Evolutionary conservation across 1,140 invertebrate genomes (phyloP).

Genomic region (Pachypeltis micranthus): DNA sequence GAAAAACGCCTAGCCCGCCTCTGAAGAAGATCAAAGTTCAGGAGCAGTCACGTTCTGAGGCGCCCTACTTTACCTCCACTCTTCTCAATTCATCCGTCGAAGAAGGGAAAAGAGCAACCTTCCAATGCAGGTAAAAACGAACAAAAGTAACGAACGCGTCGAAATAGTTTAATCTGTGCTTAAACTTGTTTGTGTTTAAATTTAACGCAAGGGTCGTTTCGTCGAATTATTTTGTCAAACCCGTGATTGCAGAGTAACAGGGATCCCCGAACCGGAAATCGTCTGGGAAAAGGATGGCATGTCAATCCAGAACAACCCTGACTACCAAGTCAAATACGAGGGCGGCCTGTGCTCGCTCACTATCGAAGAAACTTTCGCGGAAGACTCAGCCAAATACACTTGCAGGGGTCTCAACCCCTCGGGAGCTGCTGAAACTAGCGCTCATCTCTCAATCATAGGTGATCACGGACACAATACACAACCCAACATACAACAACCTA

Average conservation of each 20-base stretch:
- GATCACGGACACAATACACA: slow-evolving; percentile 3
- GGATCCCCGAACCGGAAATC: slow-evolving; percentile 44
- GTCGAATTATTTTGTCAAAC: too few relatives aligned
- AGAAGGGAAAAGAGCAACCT: slow-evolving; percentile 56
- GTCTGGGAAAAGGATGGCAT: slow-evolving; percentile 61
- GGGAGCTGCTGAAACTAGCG: slow-evolving; percentile 59
- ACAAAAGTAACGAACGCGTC: too few relatives aligned
- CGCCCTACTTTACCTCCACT: slow-evolving; percentile 45
- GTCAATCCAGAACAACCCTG: slow-evolving; percentile 53
- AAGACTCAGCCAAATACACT: slow-evolving; percentile 68
- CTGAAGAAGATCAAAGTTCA: slow-evolving; percentile 30
- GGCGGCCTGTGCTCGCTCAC: slow-evolving; percentile 48
- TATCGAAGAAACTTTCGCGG: slow-evolving; percentile 68
- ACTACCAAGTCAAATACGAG: slow-evolving; percentile 40
- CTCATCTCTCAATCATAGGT: slow-evolving; percentile 63
- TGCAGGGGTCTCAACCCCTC: slow-evolving; percentile 55
- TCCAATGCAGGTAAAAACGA: slow-evolving; percentile 44
- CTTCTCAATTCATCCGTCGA: slow-evolving; percentile 57
- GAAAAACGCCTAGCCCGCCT: slow-evolving; percentile 25
- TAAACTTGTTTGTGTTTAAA: too few relatives aligned
- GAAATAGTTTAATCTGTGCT: too few relatives aligned
- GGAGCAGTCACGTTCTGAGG: slow-evolving; percentile 26
- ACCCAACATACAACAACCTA: too few relatives aligned
- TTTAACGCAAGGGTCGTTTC: too few relatives aligned
- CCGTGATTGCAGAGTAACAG: slow-evolving; percentile 39